Base-by-base conservation (phyloP, 2,113 vertebrate species). In the Psettodes erumei region DNA sequence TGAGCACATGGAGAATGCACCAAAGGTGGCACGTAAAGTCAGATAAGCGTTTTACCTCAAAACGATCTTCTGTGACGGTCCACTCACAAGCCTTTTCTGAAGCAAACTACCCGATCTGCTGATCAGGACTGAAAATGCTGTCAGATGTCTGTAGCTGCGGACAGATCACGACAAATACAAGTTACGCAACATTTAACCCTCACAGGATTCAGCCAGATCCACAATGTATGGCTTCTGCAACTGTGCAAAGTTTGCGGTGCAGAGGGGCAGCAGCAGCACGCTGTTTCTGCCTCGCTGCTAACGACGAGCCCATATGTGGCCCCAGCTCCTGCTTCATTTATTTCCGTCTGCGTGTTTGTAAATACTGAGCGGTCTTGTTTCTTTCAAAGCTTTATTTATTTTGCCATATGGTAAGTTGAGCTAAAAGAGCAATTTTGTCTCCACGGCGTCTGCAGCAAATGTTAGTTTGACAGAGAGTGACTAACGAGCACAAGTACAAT, bases 271-370 rank as follows among this genome's bases (percentile, higher is more conserved):
- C n/a, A 28, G 12, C 21, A 56, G 19, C 11, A 28, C 61, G 33
- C 63, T 56, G 68, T 18, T 66, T 85, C 75, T 50, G 82, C 84
- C 65, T 86, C 88, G n/a, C 64, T 43, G 71, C 71, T 23, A 18
- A 77, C 59, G 61, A 71, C 23, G 19, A 61, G 43, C 42, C 67
- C 84, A 81, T 71, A 85, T 84, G 84, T 45, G 77, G 72, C 53
- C 37, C 74, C n/a, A 30, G 47, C 60, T 38, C 23, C 15, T 54
- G 75, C 71, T 76, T 75, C 82, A 78, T 78, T 55, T 79, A 47
- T 19, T 68, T 70, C 63, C 56, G 48, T 28, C 19, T 19, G 21
- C 45, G 40, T 82, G 61, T 79, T 61, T 50, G 71, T 77, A 81
- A 87, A 85, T 75, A 62, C 70, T 18, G 10, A 48, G 38, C 21